Evolutionary conservation across 1,140 invertebrate species (phyloP), one percentile per base, ranked within the genome.

Genomic region (Lordiphosa collinella): DNA sequence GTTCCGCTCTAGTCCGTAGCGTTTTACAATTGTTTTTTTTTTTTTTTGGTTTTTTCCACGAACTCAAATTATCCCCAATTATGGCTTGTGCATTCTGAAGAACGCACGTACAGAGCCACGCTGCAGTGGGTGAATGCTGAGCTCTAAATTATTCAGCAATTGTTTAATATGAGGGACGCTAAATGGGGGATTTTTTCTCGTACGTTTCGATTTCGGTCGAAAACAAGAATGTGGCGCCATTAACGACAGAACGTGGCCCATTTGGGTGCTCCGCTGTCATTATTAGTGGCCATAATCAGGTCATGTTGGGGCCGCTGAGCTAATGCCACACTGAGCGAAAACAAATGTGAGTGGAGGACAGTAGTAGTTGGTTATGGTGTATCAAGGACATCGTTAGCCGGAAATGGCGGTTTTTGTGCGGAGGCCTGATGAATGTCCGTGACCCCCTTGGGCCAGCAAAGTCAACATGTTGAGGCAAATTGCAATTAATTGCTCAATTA

Each of bases 401-500:
- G 22, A 25, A 25, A 44, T 44, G 41, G 22, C 41, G 41, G 22
- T 44, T 44, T 29, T 44, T 44, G 18, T 29, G 41, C 41, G 9
- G 18, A 18, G 18, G 18, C 11, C 41, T 25, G 22, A 18, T 29
- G 13, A 29, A 29, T 29, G 22, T 1, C 41, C 25, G 4, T 7
- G 6, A n/a, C 40, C 7, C 16, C 25, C 40, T 11, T 25, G 22
- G 41, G 29, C 41, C 41, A 4, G 9, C 41, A 44, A 13, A 44
- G 41, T 44, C 41, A 44, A 44, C 41, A 44, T 44, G 41, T 44
- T 44, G 41, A 44, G 41, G 18, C 41, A 44, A 44, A 44, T 44
- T 44, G 41, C 22, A 44, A 44, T 44, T 44, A 44, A 44, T 44
- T 44, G 41, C 41, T 44, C 41, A 44, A 44, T 44, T 44, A 44